Percentiles rank a stretch among this genome's conserved stretches.
These are phyloP conservation scores for Sternarchorhynchus goeldii DNA, from an alignment of 2,797 vertebrate species.

Conservation along the genomic window DNA sequence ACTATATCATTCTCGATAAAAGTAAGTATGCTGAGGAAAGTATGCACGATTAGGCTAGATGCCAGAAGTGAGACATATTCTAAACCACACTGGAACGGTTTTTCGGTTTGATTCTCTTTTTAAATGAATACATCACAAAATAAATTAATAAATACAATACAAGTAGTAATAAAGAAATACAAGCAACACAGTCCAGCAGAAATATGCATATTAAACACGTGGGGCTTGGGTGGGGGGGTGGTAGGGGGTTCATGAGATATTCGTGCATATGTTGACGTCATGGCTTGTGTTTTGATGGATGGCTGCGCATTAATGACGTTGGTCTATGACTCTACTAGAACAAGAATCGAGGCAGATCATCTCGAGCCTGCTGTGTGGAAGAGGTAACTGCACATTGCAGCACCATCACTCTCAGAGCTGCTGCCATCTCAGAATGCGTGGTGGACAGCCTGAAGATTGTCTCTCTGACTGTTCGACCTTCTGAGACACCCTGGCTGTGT, in stretches of 20 bases:
- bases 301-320: constrained; percentile 70
- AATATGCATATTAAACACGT: too few relatives aligned
- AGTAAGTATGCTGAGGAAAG: too few relatives aligned
- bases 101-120: too few relatives aligned
- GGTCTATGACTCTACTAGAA: constrained; percentile 32
- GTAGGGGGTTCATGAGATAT: neutral
- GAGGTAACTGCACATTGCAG: constrained; percentile 27
- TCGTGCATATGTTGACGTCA: constrained; percentile 53
- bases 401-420: neutral
- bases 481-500: neutral
- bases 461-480: constrained; percentile 13
- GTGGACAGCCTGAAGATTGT: neutral
- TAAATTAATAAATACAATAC: too few relatives aligned
- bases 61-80: too few relatives aligned
- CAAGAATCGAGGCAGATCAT: constrained; percentile 47
- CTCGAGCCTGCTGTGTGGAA: constrained; percentile 22
- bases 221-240: too few relatives aligned
- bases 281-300: constrained; percentile 68
- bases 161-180: too few relatives aligned
- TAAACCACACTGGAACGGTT: too few relatives aligned
- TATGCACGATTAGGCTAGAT: too few relatives aligned
- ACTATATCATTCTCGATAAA: too few relatives aligned
- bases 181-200: too few relatives aligned
- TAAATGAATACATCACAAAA: too few relatives aligned
- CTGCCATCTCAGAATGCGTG: neutral